phyloP scores from a whole-genome alignment of 2,113 vertebrate genomes.

The Calyptommatus sinebrachiatus region DNA sequence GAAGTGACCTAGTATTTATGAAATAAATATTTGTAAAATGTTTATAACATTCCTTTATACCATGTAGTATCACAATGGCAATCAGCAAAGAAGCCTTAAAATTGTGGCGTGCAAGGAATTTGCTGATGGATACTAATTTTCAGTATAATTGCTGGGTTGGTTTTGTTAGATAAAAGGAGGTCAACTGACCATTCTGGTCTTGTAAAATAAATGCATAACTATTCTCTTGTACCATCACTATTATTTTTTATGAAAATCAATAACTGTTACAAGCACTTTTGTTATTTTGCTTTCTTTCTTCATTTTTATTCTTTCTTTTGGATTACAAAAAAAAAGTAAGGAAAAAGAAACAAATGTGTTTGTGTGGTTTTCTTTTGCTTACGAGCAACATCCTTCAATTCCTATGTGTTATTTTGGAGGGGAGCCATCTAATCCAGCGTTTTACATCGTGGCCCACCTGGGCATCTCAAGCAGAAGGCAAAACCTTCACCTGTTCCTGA shows the following conservation, averaged over 20 bases:
- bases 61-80: constrained; percentile 39
- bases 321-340: constrained; percentile 21
- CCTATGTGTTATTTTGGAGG: constrained; percentile 55
- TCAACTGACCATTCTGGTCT: constrained; percentile 42
- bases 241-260: constrained; percentile 51
- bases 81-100: constrained; percentile 48
- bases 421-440: constrained; percentile 55
- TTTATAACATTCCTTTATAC: constrained; percentile 44
- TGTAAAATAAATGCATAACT: constrained; percentile 50
- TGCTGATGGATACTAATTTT: constrained; percentile 46
- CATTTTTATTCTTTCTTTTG: constrained; percentile 21
- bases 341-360: constrained; percentile 19
- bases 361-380: constrained; percentile 52
- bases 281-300: constrained; percentile 54
- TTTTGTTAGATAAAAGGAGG: constrained; percentile 43
- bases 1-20: constrained; percentile 64
- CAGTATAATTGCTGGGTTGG: constrained; percentile 28
- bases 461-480: too few species aligned
- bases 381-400: constrained; percentile 46
- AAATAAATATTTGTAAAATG: constrained; percentile 50
- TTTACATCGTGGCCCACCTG: too few species aligned
- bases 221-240: constrained; percentile 47
- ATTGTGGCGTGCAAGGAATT: constrained; percentile 26
- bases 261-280: constrained; percentile 62
- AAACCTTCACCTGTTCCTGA: too few species aligned